These are phyloP conservation scores for Pseudocheirus occidentalis DNA, from an alignment of 2,797 vertebrate species.

Conservation along the genomic window DNA sequence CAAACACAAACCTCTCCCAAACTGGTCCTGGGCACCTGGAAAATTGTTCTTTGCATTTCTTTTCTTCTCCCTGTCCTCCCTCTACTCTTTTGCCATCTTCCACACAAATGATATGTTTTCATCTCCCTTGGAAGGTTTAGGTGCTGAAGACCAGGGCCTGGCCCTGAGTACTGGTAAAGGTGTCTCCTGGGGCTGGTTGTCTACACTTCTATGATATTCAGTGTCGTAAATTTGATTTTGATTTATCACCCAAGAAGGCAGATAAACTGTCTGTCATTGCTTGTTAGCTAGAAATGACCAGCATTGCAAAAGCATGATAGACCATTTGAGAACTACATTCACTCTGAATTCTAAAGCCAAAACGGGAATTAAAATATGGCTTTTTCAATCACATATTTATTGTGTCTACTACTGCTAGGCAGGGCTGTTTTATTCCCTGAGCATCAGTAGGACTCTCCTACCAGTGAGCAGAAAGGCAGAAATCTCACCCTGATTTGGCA, in stretches of 20 bases:
- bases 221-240: slow-evolving; percentile 3
- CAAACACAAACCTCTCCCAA: slow-evolving; percentile 37
- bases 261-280: background rate
- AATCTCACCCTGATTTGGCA: background rate
- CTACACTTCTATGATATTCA: background rate
- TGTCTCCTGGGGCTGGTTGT: background rate
- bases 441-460: background rate
- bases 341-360: slow-evolving; percentile 19
- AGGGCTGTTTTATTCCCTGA: background rate
- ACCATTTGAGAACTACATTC: background rate
- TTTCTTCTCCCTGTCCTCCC: background rate
- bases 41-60: slow-evolving; percentile 15
- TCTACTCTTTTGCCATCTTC: slow-evolving; percentile 30
- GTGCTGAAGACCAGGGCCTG: background rate
- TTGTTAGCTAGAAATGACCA: slow-evolving; percentile 15
- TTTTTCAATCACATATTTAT: background rate
- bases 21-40: background rate
- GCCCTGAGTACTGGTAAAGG: background rate
- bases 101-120: slow-evolving; percentile 10
- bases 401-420: background rate
- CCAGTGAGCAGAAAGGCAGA: background rate
- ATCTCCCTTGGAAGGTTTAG: background rate
- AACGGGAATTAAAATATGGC: background rate
- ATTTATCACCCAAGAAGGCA: slow-evolving; percentile 12
- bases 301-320: background rate